phyloP scores from a whole-genome alignment of 2,113 vertebrate genomes.

The mouse (Mus musculus) region DNA sequence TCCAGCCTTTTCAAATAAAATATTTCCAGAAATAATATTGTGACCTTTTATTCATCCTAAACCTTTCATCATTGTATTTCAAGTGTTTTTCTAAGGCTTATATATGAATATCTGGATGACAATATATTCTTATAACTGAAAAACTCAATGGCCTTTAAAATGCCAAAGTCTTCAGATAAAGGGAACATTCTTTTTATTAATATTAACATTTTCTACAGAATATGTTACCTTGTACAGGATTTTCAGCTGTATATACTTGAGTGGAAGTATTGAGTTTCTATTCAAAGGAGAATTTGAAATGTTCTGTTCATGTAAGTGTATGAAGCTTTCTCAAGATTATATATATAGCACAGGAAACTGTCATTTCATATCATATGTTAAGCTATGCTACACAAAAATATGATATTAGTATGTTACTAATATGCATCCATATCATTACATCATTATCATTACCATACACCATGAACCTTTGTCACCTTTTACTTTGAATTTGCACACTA shows the following conservation, averaged over 20 bases:
- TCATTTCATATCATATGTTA: background rate
- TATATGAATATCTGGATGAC: constrained; percentile 1
- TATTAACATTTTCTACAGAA: constrained; percentile 20
- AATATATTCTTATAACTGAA: constrained; percentile 32
- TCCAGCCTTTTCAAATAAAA: constrained; percentile 43
- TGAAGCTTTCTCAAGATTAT: background rate
- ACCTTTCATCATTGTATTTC: constrained; percentile 38
- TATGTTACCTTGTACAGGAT: background rate
- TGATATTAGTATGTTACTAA: background rate
- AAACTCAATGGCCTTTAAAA: constrained; percentile 55
- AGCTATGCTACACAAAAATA: background rate
- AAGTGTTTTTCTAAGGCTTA: constrained; percentile 42
- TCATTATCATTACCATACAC: background rate
- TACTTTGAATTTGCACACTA: background rate
- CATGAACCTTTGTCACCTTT: background rate
- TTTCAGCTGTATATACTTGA: background rate
- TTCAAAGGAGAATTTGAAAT: constrained; percentile 12
- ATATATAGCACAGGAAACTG: background rate
- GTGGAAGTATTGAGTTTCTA: background rate
- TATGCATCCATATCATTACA: background rate
- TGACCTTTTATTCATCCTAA: constrained; percentile 50
- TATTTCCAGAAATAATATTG: constrained; percentile 44
- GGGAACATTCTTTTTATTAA: background rate
- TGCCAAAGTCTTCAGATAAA: constrained; percentile 16
- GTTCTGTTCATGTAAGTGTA: background rate